phyloP scores from a whole-genome alignment of 2,113 vertebrate genomes.

The Lucifuga dentata region DNA sequence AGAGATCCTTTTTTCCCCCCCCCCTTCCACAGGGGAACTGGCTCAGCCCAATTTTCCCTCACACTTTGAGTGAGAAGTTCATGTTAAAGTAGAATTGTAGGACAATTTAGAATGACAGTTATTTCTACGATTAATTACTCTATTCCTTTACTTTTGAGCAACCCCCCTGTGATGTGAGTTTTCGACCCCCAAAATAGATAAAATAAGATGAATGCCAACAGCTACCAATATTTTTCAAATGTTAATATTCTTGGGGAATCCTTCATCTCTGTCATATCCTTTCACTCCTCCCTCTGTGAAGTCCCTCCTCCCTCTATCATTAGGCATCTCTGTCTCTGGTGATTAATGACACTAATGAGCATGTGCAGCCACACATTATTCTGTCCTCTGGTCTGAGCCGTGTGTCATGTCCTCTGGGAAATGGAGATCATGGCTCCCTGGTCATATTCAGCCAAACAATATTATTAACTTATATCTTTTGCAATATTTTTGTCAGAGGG shows the following conservation, averaged over 20 bases:
- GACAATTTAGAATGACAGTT: conserved; percentile 63
- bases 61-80: conserved; percentile 36
- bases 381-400: conserved; percentile 65
- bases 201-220: conserved; percentile 51
- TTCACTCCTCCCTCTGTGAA: conserved; percentile 49
- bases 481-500: conserved; percentile 34
- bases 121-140: conserved; percentile 64
- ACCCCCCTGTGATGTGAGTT: conserved; percentile 30
- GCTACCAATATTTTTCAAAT: conserved; percentile 58
- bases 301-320: conserved; percentile 69
- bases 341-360: conserved; percentile 83
- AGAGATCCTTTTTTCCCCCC: conserved; percentile 43
- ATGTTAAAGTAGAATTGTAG: conserved; percentile 57
- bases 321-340: conserved; percentile 74
- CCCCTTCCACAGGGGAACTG: conserved; percentile 34
- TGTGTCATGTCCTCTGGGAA: conserved; percentile 68
- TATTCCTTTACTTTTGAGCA: conserved; percentile 59
- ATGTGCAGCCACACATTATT: conserved; percentile 76
- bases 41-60: conserved; percentile 44
- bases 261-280: conserved; percentile 67
- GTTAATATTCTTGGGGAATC: conserved; percentile 67
- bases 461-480: conserved; percentile 40
- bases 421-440: conserved; percentile 40
- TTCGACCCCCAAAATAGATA: conserved; percentile 53
- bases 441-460: conserved; percentile 48